Base-by-base conservation (phyloP, 2,113 vertebrate genomes). In the Isichthys henryi region DNA sequence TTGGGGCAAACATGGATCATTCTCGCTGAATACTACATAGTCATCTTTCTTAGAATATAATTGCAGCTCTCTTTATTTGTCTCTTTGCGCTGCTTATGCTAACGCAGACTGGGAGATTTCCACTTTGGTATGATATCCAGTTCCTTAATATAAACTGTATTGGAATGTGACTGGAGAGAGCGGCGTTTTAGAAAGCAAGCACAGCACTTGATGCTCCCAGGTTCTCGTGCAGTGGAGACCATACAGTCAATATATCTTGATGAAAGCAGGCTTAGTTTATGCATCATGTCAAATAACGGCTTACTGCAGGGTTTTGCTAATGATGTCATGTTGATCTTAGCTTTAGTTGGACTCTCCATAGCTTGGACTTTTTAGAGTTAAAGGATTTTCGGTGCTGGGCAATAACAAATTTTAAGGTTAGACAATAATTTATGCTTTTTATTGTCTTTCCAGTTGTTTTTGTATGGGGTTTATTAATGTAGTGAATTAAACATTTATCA, bases 1-100 rank as follows among this genome's bases (percentile, higher is more conserved):
- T 50, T n/a, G 0, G 46, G 23, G 83, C 45, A 49, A 48, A 49
- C 43, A 4, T n/a, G 46, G 86, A 88, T 90, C 35, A 91, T 92
- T 88, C 66, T 23, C 23, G 58, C 21, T 70, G 62, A 83, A 56
- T 27, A n/a, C 84, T 56, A 13, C 52, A 48, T 31, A 48, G 1
- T 7, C 43, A 10, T 31, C 86, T 85, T 19, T 19, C 23, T 45
- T 62, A 43, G 43, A 88, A 49, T 48, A 66, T 88, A 23, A 82
- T 13, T 23, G 70, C 23, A 43, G 49, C 31, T 53, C 17, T 39
- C 27, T 52, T 43, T 88, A 35, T 35, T 66, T 31, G 13, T 48
- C 13, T 23, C 10, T 48, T 27, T 84, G 9, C 8, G 8, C 49
- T 87, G 49, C 86, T 87, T 39, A n/a, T 53, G 9, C 5, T 13